A percentile compares a stretch with the other conserved stretches of the same genome.
Evolutionary conservation across 2,113 vertebrate genomes (phyloP).

Genomic region (Prionailurus viverrinus): DNA sequence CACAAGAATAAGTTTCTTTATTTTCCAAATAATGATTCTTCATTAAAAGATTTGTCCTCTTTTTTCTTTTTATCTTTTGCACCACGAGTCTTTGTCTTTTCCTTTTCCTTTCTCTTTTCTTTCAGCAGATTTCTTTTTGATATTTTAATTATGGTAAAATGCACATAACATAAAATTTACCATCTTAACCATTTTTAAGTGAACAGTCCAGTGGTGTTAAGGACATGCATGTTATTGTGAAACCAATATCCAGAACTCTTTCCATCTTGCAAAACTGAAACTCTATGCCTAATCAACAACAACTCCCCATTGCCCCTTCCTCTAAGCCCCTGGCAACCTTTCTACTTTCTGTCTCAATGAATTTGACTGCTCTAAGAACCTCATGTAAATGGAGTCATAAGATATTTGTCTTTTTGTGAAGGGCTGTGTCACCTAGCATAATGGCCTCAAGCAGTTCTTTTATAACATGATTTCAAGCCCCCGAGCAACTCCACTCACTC

Average conservation of each 20-base stretch:
- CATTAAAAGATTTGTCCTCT: neutral
- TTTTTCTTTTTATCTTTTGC: neutral
- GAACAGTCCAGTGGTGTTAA: neutral
- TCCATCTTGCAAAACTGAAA: neutral
- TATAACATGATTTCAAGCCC: neutral
- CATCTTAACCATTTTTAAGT: neutral
- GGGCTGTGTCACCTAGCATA: neutral
- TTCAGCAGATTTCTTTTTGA: constrained; percentile 7
- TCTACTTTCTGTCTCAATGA: neutral
- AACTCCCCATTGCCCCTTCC: neutral
- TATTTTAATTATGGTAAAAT: neutral
- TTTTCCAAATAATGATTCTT: neutral
- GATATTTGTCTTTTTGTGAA: neutral
- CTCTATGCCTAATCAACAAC: neutral
- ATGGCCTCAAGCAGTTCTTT: neutral
- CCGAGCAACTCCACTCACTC: neutral
- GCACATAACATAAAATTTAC: neutral
- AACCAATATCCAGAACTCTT: neutral
- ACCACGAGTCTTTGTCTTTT: neutral
- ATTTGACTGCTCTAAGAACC: neutral
- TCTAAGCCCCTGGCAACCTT: neutral
- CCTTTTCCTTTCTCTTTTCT: neutral
- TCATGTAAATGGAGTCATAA: neutral
- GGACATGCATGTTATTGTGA: neutral
- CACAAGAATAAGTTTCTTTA: neutral